These are phyloP conservation scores for Scrobipalpa costella DNA, from an alignment of 2,888 invertebrate genomes.

Conservation along the genomic window DNA sequence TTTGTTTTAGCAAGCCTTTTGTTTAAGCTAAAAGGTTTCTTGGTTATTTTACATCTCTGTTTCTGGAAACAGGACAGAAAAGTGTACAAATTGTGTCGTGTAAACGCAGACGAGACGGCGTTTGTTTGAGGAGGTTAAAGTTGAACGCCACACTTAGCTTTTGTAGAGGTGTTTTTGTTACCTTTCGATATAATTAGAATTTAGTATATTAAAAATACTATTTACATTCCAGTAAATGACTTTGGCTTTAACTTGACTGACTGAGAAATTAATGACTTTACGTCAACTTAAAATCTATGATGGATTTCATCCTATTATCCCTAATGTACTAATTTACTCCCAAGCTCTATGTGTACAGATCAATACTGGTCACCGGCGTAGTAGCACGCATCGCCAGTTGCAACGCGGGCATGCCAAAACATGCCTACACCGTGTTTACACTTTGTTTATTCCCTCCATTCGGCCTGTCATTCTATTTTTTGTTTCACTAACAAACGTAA, in stretches of 20 bases:
- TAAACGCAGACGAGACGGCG: neutral
- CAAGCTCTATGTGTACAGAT: constrained; percentile 12
- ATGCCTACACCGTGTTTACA: constrained; percentile 26
- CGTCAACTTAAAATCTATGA: too few relatives aligned
- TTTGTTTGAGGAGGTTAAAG: constrained; percentile 1
- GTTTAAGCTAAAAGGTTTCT: constrained; percentile 36
- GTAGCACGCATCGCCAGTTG: constrained; percentile 26
- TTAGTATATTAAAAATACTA: too few relatives aligned
- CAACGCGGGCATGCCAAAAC: constrained; percentile 22
- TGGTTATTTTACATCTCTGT: constrained; percentile 34
- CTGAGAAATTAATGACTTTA: too few relatives aligned
- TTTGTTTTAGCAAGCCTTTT: constrained; percentile 37
- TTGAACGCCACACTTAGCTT: neutral
- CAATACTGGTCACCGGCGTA: constrained; percentile 25
- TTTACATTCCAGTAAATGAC: too few relatives aligned
- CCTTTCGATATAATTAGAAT: neutral
- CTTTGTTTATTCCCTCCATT: constrained; percentile 27
- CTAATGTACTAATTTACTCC: neutral
- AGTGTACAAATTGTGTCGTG: neutral
- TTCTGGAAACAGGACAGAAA: constrained; percentile 9
- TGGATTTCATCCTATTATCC: too few relatives aligned
- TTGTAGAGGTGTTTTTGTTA: neutral
- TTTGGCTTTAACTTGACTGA: too few relatives aligned
- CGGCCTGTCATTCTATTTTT: constrained; percentile 25
- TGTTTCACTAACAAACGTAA: constrained; percentile 17